A percentile compares a stretch with the other conserved stretches of the same genome.
These are phyloP conservation scores for Drosophila biarmipes DNA, from an alignment of 1,140 invertebrate species.

Conservation along the genomic window DNA sequence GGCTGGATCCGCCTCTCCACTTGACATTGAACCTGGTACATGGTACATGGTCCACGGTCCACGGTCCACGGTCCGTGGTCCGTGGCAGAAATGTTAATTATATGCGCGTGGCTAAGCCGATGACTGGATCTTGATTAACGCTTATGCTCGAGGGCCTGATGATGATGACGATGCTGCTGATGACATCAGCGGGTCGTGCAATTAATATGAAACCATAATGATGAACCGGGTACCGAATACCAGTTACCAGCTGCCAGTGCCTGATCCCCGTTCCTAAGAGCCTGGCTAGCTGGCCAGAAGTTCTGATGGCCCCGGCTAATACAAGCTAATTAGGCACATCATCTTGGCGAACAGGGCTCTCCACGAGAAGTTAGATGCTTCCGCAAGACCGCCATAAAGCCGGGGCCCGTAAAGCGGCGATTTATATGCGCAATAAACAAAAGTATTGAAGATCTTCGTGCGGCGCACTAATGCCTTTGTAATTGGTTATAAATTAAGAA, in stretches of 20 bases:
- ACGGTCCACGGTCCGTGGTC: neutral
- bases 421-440: conserved; percentile 78
- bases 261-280: conserved; percentile 1
- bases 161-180: conserved; percentile 48
- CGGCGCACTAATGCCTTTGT: conserved; percentile 72
- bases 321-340: conserved; percentile 77
- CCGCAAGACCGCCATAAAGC: conserved; percentile 53
- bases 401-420: conserved; percentile 59
- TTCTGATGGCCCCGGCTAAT: conserved; percentile 35
- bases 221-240: conserved; percentile 23
- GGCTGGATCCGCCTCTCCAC: conserved; percentile 58
- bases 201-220: conserved; percentile 75
- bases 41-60: no score
- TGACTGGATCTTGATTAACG: conserved; percentile 76
- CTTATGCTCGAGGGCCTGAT: conserved; percentile 31
- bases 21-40: conserved; percentile 71
- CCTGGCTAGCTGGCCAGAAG: neutral
- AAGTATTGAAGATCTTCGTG: conserved; percentile 58
- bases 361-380: conserved; percentile 38
- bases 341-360: conserved; percentile 38
- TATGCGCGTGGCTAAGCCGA: conserved; percentile 71
- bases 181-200: conserved; percentile 72
- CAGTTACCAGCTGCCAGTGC: no score
- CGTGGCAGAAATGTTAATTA: conserved; percentile 73
- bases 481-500: conserved; percentile 81